Evolutionary conservation across 2,888 invertebrate genomes (phyloP).

Genomic region (Chesias legatella): DNA sequence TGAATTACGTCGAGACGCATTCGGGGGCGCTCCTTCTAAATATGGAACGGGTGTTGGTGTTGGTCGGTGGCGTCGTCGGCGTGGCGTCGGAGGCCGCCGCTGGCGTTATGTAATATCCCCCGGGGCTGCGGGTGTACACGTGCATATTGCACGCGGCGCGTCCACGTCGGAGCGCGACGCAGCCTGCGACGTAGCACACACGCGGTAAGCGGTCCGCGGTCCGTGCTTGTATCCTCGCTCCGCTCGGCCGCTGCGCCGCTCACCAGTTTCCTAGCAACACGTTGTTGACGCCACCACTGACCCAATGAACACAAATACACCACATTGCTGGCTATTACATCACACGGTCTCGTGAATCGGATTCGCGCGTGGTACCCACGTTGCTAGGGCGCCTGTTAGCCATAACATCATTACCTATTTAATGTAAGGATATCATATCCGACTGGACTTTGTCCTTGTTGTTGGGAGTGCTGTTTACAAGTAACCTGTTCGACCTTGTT

Average conservation of each 20-base stretch:
- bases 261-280: constrained; percentile 78
- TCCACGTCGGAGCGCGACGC: constrained; percentile 67
- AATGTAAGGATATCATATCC: constrained; percentile 20
- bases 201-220: constrained; percentile 39
- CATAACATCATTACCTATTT: constrained; percentile 48
- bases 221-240: constrained; percentile 35
- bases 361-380: constrained; percentile 50
- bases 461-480: constrained; percentile 17
- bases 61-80: constrained; percentile 50
- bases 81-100: constrained; percentile 47
- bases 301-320: constrained; percentile 74
- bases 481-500: constrained; percentile 26
- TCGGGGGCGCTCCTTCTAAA: constrained; percentile 73
- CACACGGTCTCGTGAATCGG: constrained; percentile 53
- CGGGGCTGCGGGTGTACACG: constrained; percentile 52
- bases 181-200: constrained; percentile 48
- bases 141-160: constrained; percentile 67
- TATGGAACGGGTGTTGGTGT: constrained; percentile 70
- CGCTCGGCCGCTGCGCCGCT: constrained; percentile 10
- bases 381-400: constrained; percentile 53
- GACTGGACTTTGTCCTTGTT: constrained; percentile 32
- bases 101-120: constrained; percentile 72
- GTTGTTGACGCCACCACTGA: constrained; percentile 75
- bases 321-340: constrained; percentile 62
- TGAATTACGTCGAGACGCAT: constrained; percentile 61